phyloP scores from a whole-genome alignment of 2,888 invertebrate genomes.

The Tuberolachnus salignus region DNA sequence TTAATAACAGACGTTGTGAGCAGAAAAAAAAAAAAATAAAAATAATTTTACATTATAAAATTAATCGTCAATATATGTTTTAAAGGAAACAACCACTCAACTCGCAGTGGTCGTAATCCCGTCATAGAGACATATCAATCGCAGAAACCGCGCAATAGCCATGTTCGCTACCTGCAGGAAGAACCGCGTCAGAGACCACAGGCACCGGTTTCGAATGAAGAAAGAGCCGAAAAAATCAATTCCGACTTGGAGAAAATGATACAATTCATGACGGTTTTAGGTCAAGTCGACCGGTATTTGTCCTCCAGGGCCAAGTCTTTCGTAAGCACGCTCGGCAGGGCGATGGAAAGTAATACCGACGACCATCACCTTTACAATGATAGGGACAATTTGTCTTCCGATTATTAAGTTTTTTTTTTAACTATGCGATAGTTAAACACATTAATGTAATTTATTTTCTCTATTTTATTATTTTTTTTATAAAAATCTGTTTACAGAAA shows the following conservation, averaged over 20 bases:
- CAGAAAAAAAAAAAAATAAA: too few relatives aligned
- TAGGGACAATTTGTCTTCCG: not conserved
- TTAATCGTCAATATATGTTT: not conserved
- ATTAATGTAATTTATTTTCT: constrained; percentile 1
- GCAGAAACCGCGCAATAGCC: not conserved
- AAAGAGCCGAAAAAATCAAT: constrained; percentile 41
- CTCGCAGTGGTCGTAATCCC: not conserved
- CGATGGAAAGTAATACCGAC: constrained; percentile 32
- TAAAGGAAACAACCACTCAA: constrained; percentile 1
- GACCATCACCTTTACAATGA: constrained; percentile 19
- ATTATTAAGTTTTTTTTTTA: constrained; percentile 7
- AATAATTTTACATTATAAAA: too few relatives aligned
- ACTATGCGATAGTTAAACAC: not conserved
- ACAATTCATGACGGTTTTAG: constrained; percentile 41
- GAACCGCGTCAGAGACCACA: constrained; percentile 1
- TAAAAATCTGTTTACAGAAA: not conserved
- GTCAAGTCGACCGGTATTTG: constrained; percentile 41
- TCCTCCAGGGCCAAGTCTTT: constrained; percentile 42
- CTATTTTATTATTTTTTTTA: not conserved
- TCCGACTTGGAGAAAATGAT: constrained; percentile 43
- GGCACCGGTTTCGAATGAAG: not conserved
- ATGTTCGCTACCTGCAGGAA: not conserved
- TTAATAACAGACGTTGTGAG: too few relatives aligned
- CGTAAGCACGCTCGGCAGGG: constrained; percentile 36
- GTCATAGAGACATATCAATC: not conserved